Base-by-base conservation (phyloP, 2,888 invertebrate species). In the Lacanobia oleracea region DNA sequence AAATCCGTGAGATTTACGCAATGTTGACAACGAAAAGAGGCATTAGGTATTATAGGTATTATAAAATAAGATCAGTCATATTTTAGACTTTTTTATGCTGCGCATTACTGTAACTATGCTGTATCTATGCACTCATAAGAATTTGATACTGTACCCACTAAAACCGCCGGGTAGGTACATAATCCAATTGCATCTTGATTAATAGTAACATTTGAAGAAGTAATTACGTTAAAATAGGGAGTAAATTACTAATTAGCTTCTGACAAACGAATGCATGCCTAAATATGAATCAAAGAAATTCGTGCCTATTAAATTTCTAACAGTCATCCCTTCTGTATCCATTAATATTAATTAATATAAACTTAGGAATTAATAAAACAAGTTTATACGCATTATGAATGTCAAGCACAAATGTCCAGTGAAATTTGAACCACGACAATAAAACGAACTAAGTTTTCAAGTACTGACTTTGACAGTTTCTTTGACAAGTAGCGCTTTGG, bases 311-410 rank as follows among this genome's bases (percentile, higher is more conserved):
- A 82, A 75, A 75, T 80, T 80, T 80, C 70, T 71, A 78, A 70
- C 64, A 80, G 79, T 81, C 82, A 81, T 82, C 82, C 79, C 82
- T 67, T 68, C 67, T 77, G 70, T 71, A 81, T 75, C 79, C 81
- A 76, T 84, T 84, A 67, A 82, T 85, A 81, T 78, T 84, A 84
- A 85, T 83, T 81, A 84, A 81, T 79, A 83, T 70, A 72, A 79
- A 85, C 74, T 75, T 73, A 75, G 79, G 75, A 71, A 85, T 79
- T 64, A 82, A 76, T 78, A 85, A 83, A 81, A 76, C 67, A 77
- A 83, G 72, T 81, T 79, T 74, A 79, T 75, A 79, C 71, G 79
- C 79, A 85, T 76, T 78, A 75, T 54, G 70, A 78, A 77, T 81
- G 72, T 64, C 68, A 78, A 79, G 65, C 51, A 23, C 37, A 9